Base-by-base conservation (phyloP, 35 echinoderm and acorn worm genomes). In the Stichopus chloronotus region DNA sequence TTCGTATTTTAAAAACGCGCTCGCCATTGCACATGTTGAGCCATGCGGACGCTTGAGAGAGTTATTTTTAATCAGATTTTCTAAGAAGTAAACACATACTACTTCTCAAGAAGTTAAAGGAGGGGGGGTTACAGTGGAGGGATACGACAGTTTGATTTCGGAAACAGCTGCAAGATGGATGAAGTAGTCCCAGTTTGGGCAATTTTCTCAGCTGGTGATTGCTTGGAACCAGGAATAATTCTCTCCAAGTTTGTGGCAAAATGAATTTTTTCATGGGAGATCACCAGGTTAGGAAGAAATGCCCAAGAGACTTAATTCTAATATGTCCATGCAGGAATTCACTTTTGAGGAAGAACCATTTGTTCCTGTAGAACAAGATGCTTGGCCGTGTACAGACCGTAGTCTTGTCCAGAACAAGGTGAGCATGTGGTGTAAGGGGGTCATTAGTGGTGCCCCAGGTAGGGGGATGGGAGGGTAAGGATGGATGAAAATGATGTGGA, bases 311-410 rank as follows among this genome's bases (percentile, higher is more conserved):
- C 8, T 81, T 7, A 81, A 81, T 30, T 54, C 16, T 22, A 52
- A 81, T 16, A 81, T 81, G 79, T 30, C 30, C 4, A 81, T 81
- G 79, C 23, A 30, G 53, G 79, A 81, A 10, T 81, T 81, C 79
- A 81, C 79, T 9, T 81, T 81, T 81, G 22, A 81, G 79, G 79
- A 81, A 81, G 79, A 81, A 54, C 79, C 79, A 9, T 81, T 81
- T 53, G 30, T 81, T 14, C 79, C 79, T 52, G 25, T 16, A 16
- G 79, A 81, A 16, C 79, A 81, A 30, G 79, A 81, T 52, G 5
- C 79, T 54, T 81, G 79, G 79, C 25, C 25, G 53, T 30, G 53
- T 20, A 14, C 12, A 52, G 79, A 81, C 53, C 30, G 52, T 52
- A 16, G 23, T 14, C 16, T 81, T 14, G 79, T 81, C 30, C 14